Evolutionary conservation across 2,797 vertebrate genomes (phyloP).

Genomic region (Lerista edwardsae): DNA sequence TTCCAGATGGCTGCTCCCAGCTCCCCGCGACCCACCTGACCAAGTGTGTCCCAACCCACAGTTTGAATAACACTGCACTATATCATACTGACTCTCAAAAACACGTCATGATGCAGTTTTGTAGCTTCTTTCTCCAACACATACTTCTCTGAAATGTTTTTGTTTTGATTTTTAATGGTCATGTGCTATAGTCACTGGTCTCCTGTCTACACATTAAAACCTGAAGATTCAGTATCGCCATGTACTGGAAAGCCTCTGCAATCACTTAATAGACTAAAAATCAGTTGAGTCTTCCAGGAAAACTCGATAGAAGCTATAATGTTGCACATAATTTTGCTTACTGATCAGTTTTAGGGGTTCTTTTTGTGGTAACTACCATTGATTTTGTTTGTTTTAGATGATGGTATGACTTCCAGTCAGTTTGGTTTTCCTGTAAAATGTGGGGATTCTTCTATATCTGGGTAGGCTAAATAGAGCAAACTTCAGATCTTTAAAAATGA

Average conservation of each 20-base stretch:
- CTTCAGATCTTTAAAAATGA: conserved; percentile 29
- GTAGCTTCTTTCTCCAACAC: not conserved
- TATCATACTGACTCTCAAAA: not conserved
- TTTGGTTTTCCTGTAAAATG: conserved; percentile 52
- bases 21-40: no score
- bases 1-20: no score
- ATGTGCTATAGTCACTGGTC: not conserved
- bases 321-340: conserved; percentile 37
- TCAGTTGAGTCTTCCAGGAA: conserved; percentile 21
- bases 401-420: conserved; percentile 31
- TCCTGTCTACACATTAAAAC: not conserved
- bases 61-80: no score
- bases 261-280: conserved; percentile 7
- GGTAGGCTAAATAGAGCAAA: conserved; percentile 6
- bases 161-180: not conserved
- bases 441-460: conserved; percentile 31
- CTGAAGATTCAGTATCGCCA: not conserved
- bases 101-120: not conserved
- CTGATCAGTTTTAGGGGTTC: conserved; percentile 46
- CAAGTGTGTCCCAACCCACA: no score
- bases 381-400: conserved; percentile 49
- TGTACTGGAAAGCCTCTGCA: not conserved
- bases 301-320: not conserved
- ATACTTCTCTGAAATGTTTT: not conserved
- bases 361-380: conserved; percentile 34